phyloP scores from a whole-genome alignment of 2,888 invertebrate species.

The Nineta flava region DNA sequence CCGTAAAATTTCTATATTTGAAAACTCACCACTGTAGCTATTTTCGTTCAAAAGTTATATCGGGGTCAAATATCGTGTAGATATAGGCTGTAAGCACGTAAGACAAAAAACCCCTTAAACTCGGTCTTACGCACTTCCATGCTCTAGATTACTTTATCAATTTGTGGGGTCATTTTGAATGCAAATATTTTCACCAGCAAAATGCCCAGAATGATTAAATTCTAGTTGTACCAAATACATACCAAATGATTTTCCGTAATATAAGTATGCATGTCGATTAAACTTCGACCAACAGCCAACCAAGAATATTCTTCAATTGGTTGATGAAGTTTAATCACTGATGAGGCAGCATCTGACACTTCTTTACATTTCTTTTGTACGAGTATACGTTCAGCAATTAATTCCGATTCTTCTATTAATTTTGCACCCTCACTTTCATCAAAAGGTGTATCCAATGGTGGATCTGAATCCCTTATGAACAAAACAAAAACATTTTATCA shows the following conservation, averaged over 20 bases:
- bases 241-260: constrained; percentile 40
- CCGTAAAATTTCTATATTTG: no score
- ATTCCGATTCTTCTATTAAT: constrained; percentile 39
- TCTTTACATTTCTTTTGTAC: constrained; percentile 34
- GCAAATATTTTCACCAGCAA: no score
- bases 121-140: no score
- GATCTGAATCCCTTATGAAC: constrained; percentile 25
- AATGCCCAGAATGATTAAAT: no score
- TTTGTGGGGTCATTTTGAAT: no score
- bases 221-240: no score
- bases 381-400: constrained; percentile 35
- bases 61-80: no score
- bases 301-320: constrained; percentile 43
- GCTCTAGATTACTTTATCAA: no score
- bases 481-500: neutral
- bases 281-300: constrained; percentile 46
- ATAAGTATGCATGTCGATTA: constrained; percentile 46
- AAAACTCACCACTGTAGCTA: no score
- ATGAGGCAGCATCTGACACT: constrained; percentile 33
- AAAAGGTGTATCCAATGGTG: constrained; percentile 27
- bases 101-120: no score
- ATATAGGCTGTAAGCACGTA: no score
- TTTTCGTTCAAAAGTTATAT: no score
- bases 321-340: constrained; percentile 39
- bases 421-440: constrained; percentile 36